Conservation (phyloP, 2,113 vertebrate species). For the Mesocricetus auratus region DNA sequence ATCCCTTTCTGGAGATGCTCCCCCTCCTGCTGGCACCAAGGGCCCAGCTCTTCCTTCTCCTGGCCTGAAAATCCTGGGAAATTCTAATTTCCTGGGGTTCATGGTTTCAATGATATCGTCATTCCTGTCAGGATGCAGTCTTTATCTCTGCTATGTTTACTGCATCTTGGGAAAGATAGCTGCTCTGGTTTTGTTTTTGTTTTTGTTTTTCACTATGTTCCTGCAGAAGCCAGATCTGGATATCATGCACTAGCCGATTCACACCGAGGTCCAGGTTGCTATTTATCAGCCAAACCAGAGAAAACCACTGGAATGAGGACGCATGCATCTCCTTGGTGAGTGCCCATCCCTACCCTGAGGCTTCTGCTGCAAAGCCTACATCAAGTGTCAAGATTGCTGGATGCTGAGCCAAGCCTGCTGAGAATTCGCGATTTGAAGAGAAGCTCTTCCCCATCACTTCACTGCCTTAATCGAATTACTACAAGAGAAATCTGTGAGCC, state of each 20-base stretch:
- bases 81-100: background rate
- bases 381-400: slow-evolving; percentile 10
- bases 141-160: background rate
- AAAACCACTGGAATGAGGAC: background rate
- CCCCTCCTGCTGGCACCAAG: background rate
- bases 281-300: background rate
- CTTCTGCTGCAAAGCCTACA: background rate
- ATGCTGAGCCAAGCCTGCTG: background rate
- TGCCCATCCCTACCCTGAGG: background rate
- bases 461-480: background rate
- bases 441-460: background rate
- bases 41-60: background rate
- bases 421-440: slow-evolving; percentile 47
- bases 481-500: background rate
- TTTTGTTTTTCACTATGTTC: background rate
- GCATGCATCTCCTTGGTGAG: background rate
- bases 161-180: background rate
- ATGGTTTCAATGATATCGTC: background rate
- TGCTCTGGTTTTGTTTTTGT: background rate
- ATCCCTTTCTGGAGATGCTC: background rate
- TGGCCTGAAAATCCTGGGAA: background rate
- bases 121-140: too few species aligned
- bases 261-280: background rate
- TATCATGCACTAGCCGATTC: background rate
- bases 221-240: background rate